Percentiles rank a stretch among this genome's conserved stretches.
These are phyloP conservation scores for Phyllopteryx taeniolatus DNA, from an alignment of 2,113 vertebrate species.

Conservation along the genomic window DNA sequence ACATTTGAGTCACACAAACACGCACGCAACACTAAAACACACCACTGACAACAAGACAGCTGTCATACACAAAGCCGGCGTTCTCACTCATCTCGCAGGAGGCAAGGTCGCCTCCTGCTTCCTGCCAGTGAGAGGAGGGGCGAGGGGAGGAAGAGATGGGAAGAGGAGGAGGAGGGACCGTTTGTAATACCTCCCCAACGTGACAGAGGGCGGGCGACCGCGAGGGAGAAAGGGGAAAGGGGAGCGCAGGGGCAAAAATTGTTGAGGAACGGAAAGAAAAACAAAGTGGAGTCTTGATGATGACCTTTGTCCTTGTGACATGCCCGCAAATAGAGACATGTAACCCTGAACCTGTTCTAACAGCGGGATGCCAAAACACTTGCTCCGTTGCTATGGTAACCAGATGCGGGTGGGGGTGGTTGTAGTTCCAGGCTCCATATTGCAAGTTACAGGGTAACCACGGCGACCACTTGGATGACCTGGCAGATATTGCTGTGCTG, in stretches of 20 bases:
- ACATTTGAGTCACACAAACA: slow-evolving; percentile 9
- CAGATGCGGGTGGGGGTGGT: slow-evolving; percentile 4
- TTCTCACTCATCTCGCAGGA: slow-evolving; percentile 47
- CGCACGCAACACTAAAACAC: slow-evolving; percentile 7
- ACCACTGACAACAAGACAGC: slow-evolving; percentile 17
- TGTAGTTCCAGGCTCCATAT: slow-evolving; percentile 22
- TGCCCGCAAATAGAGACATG: slow-evolving; percentile 13
- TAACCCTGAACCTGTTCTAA: slow-evolving; percentile 24
- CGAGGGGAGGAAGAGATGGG: neutral
- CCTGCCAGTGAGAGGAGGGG: slow-evolving; percentile 54
- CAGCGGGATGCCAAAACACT: slow-evolving; percentile 35
- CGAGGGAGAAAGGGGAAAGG: slow-evolving; percentile 19
- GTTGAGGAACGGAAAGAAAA: slow-evolving; percentile 4
- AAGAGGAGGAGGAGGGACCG: slow-evolving; percentile 34
- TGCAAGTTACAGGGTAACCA: slow-evolving; percentile 50
- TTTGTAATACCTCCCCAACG: slow-evolving; percentile 45
- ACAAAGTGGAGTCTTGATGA: slow-evolving; percentile 7
- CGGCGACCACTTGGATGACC: slow-evolving; percentile 45
- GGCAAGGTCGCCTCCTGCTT: slow-evolving; percentile 62
- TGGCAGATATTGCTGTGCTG: slow-evolving; percentile 42
- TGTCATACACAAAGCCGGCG: slow-evolving; percentile 17
- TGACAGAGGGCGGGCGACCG: slow-evolving; percentile 31
- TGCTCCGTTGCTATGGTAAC: slow-evolving; percentile 60
- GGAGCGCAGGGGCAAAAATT: neutral
- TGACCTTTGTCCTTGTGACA: slow-evolving; percentile 4